phyloP scores from a whole-genome alignment of 2,113 vertebrate genomes.

The Chinchilla lanigera region DNA sequence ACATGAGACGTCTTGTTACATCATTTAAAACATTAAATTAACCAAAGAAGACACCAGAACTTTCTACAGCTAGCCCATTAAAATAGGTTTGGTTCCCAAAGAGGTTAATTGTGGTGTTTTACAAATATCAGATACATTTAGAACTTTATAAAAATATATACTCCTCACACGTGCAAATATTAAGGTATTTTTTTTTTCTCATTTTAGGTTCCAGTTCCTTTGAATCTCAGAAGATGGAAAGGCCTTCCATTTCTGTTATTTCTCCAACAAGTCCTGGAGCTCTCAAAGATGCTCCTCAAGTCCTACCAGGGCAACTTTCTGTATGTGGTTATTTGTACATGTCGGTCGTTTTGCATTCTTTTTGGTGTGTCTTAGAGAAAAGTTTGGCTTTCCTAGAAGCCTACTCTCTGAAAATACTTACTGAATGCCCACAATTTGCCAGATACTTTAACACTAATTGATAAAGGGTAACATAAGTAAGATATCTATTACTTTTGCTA shows the following conservation, averaged over 20 bases:
- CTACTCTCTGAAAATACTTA: not conserved
- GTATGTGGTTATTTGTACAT: slow-evolving; percentile 87
- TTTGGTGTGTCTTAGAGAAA: not conserved
- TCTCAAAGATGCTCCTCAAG: slow-evolving; percentile 94
- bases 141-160: not conserved
- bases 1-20: not conserved
- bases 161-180: not conserved
- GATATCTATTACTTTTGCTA: not conserved
- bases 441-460: not conserved
- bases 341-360: not conserved
- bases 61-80: not conserved
- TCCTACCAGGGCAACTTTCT: slow-evolving; percentile 97
- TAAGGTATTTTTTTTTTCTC: not conserved
- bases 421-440: not conserved
- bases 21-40: not conserved
- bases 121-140: not conserved
- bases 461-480: not conserved
- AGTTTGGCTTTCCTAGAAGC: not conserved
- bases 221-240: slow-evolving; percentile 99
- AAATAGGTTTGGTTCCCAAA: not conserved
- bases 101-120: not conserved
- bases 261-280: slow-evolving; percentile 98
- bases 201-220: slow-evolving; percentile 97
- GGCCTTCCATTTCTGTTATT: slow-evolving; percentile 99
- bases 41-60: not conserved